A percentile compares a stretch with the other conserved stretches of the same genome.
These are phyloP conservation scores for Geodia barretti DNA, from an alignment of 37 sponge, comb jelly and placozoan genomes.

Conservation along the genomic window DNA sequence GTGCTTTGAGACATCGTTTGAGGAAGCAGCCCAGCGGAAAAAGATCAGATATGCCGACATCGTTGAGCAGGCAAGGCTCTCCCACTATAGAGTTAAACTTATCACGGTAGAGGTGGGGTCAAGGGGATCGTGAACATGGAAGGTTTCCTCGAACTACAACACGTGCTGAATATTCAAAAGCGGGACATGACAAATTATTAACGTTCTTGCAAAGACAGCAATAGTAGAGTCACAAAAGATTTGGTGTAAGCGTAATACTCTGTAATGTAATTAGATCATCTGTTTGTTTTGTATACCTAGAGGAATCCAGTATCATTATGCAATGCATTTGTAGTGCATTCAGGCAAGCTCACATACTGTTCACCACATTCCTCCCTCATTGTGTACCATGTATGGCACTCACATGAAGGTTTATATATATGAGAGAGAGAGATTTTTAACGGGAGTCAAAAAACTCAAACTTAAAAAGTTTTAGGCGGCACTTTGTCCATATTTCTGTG, in stretches of 20 bases:
- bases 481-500: too few species aligned
- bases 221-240: background rate
- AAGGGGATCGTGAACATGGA: background rate
- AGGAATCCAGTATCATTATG: background rate
- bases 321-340: background rate
- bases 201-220: background rate
- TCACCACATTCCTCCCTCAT: background rate
- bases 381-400: background rate
- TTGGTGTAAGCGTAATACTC: background rate
- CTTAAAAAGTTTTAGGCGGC: too few species aligned
- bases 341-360: background rate
- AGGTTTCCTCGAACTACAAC: background rate
- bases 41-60: background rate
- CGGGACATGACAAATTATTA: background rate
- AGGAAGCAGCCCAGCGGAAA: constrained; percentile 3
- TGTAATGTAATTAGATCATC: background rate
- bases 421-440: background rate
- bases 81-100: background rate
- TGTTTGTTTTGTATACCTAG: background rate
- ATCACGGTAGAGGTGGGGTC: background rate
- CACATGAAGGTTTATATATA: background rate
- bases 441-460: too few species aligned
- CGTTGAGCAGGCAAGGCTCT: background rate
- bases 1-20: background rate
- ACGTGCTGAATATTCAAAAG: background rate